Percentiles rank a stretch among this genome's conserved stretches.
Conservation (phyloP, 2,888 invertebrate genomes). For the Stramonita haemastoma region DNA sequence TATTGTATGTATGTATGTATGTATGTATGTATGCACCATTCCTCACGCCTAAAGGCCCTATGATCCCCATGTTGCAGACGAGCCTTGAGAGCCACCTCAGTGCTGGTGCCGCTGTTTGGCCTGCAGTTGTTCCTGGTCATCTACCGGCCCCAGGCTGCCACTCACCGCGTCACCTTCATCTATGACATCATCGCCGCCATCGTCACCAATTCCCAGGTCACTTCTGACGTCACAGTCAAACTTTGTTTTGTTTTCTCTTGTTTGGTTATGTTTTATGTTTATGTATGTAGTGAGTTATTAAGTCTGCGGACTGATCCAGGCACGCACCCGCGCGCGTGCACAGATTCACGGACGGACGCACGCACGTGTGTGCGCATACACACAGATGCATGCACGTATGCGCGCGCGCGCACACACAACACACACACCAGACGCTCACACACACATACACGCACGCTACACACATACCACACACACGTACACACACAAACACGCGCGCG, state of each 20-base stretch:
- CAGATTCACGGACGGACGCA: no score
- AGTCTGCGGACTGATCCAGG: no score
- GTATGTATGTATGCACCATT: background rate
- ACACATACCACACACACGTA: no score
- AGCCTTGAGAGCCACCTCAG: conserved; percentile 72
- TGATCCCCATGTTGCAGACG: conserved; percentile 19
- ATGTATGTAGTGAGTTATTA: no score
- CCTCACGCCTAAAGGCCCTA: background rate
- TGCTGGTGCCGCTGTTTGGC: conserved; percentile 74
- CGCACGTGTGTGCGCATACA: no score
- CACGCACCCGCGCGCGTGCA: no score
- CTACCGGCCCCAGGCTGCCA: conserved; percentile 65
- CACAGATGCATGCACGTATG: no score
- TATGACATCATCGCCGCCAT: conserved; percentile 61
- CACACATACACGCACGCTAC: no score
- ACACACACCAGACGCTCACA: no score
- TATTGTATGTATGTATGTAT: background rate
- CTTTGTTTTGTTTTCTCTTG: background rate
- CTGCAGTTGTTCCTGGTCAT: conserved; percentile 72
- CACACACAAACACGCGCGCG: no score
- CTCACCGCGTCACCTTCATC: conserved; percentile 43
- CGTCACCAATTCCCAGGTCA: conserved; percentile 67
- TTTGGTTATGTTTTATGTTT: background rate
- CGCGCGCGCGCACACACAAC: no score
- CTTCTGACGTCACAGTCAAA: background rate